phyloP scores from a whole-genome alignment of 2,113 vertebrate species.

The Hystrix brachyura region DNA sequence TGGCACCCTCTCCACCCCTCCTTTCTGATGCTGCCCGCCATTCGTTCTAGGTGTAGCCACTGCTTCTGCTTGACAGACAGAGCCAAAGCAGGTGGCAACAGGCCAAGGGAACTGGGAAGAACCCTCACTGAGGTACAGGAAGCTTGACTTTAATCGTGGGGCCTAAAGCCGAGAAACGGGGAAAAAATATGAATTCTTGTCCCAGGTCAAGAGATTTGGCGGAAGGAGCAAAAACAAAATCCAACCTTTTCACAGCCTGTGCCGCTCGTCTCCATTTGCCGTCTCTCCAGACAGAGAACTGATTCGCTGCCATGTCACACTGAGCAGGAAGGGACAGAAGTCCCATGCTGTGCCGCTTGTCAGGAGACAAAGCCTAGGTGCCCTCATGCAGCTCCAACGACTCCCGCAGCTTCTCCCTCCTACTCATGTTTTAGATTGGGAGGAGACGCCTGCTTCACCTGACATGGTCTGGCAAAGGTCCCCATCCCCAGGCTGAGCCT shows the following conservation, averaged over 20 bases:
- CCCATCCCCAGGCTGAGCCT: not conserved
- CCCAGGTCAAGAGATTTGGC: not conserved
- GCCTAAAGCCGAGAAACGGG: not conserved
- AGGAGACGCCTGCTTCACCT: not conserved
- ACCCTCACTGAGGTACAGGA: not conserved
- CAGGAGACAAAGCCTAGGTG: fast-evolving
- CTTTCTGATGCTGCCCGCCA: not conserved
- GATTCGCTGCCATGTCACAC: not conserved
- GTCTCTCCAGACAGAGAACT: not conserved
- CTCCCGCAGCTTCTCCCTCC: not conserved
- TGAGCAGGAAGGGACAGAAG: not conserved
- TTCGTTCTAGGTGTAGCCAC: not conserved
- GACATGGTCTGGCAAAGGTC: not conserved
- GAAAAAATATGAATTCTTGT: not conserved
- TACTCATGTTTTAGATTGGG: not conserved
- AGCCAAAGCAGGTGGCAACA: not conserved
- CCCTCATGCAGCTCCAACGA: not conserved
- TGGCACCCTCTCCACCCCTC: not conserved
- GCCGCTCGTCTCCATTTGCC: not conserved
- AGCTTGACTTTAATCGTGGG: not conserved
- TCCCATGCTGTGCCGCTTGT: not conserved
- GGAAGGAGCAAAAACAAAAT: not conserved
- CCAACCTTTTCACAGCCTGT: not conserved
- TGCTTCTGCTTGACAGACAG: not conserved
- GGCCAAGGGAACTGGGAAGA: not conserved